phyloP scores from a whole-genome alignment of 2,113 vertebrate genomes.

The Garra rufa region DNA sequence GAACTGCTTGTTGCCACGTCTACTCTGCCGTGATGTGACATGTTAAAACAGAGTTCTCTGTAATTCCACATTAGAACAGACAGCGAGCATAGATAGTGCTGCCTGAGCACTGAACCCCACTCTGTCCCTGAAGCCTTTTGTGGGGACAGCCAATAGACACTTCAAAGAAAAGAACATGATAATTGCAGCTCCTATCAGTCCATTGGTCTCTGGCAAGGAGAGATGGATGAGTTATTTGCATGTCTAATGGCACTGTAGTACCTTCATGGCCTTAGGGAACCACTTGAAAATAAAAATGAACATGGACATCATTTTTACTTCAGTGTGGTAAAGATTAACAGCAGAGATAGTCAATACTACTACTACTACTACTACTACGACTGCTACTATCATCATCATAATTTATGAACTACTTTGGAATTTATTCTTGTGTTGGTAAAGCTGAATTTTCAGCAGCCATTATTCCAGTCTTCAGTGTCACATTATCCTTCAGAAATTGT shows the following conservation, averaged over 20 bases:
- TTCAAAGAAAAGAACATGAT: slow-evolving; percentile 71
- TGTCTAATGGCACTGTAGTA: slow-evolving; percentile 76
- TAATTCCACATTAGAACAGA: slow-evolving; percentile 67
- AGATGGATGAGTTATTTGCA: slow-evolving; percentile 79
- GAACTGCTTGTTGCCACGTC: slow-evolving; percentile 63
- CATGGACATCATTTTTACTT: slow-evolving; percentile 10
- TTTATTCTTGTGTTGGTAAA: neutral
- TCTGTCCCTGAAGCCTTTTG: slow-evolving; percentile 53
- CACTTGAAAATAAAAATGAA: slow-evolving; percentile 70
- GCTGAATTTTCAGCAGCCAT: neutral
- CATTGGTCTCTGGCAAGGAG: slow-evolving; percentile 72
- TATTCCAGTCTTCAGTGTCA: neutral
- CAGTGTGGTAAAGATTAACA: neutral
- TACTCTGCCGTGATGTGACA: slow-evolving; percentile 71
- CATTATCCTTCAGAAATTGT: neutral
- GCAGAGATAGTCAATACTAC: neutral
- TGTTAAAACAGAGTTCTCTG: slow-evolving; percentile 67
- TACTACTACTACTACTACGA: no score
- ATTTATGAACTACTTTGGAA: no score
- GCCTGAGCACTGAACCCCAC: slow-evolving; percentile 59
- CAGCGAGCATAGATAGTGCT: slow-evolving; percentile 62
- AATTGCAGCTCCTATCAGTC: slow-evolving; percentile 73
- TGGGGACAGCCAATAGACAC: slow-evolving; percentile 68
- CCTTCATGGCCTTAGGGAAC: slow-evolving; percentile 68
- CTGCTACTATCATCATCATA: no score